Percentiles rank a stretch among this genome's conserved stretches.
These are phyloP conservation scores for Bombus confusus DNA, from an alignment of 1,140 invertebrate genomes.

Conservation along the genomic window DNA sequence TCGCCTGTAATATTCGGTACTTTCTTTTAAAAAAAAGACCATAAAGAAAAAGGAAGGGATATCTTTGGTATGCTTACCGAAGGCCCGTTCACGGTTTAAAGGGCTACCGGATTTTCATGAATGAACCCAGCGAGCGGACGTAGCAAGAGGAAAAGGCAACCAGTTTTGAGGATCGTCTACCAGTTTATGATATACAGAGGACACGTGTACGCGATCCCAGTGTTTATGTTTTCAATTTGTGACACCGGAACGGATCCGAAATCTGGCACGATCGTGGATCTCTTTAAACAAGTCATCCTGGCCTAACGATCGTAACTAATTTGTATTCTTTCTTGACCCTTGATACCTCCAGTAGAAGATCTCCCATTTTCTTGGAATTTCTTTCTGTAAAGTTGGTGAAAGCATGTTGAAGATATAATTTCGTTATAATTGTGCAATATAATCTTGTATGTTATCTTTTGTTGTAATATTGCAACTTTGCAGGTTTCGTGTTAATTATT, in stretches of 20 bases:
- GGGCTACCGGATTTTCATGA: constrained; percentile 50
- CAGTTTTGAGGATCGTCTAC: constrained; percentile 39
- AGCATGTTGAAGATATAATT: not conserved
- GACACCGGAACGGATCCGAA: constrained; percentile 37
- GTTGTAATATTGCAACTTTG: not conserved
- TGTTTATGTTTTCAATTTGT: constrained; percentile 56
- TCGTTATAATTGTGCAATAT: not conserved
- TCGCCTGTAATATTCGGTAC: not conserved
- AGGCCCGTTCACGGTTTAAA: constrained; percentile 36
- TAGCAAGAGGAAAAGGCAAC: constrained; percentile 57
- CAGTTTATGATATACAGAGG: constrained; percentile 62
- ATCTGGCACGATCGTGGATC: constrained; percentile 17
- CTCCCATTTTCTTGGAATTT: not conserved
- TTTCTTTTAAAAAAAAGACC: not conserved
- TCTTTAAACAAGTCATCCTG: not conserved
- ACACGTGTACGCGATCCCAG: constrained; percentile 57
- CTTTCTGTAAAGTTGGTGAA: not conserved
- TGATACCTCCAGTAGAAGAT: too few relatives aligned
- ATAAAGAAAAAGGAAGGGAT: not conserved
- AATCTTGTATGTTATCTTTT: not conserved
- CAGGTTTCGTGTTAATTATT: not conserved
- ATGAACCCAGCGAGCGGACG: constrained; percentile 57
- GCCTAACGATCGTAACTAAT: not conserved
- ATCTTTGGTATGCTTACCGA: not conserved
- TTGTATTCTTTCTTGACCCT: not conserved